Evolutionary conservation across 2,888 invertebrate species (phyloP).

Genomic region (Eurytoma adleriae): DNA sequence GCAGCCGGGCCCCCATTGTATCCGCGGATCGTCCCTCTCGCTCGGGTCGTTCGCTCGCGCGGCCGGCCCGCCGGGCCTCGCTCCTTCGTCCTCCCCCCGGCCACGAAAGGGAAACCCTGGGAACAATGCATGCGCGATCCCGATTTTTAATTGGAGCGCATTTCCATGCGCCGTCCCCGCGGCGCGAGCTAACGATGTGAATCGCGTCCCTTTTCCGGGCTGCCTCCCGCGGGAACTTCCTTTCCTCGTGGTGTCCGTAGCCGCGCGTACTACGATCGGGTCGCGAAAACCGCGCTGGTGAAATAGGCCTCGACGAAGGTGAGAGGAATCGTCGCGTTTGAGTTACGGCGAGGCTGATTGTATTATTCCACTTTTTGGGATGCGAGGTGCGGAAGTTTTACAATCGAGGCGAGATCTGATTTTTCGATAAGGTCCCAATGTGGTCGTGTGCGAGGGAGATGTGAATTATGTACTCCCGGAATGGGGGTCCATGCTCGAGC

Average conservation of each 20-base stretch:
- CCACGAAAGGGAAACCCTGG: conserved; percentile 67
- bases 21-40: conserved; percentile 1
- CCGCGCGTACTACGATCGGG: background rate
- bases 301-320: background rate
- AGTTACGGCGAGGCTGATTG: too few species aligned
- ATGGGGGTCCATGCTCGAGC: background rate
- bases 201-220: conserved; percentile 28
- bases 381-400: background rate
- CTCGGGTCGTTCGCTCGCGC: conserved; percentile 22
- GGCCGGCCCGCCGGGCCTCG: background rate
- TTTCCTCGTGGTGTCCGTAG: background rate
- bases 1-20: background rate
- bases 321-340: too few species aligned
- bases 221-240: background rate
- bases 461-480: background rate
- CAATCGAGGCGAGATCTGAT: conserved; percentile 26
- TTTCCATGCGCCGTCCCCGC: conserved; percentile 31
- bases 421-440: conserved; percentile 20
- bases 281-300: background rate
- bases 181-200: conserved; percentile 39
- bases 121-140: conserved; percentile 65
- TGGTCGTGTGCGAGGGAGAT: background rate
- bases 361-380: too few species aligned
- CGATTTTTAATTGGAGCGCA: conserved; percentile 63
- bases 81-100: conserved; percentile 44